phyloP scores from a whole-genome alignment of 1,140 invertebrate genomes.

The Zaprionus nigranus region DNA sequence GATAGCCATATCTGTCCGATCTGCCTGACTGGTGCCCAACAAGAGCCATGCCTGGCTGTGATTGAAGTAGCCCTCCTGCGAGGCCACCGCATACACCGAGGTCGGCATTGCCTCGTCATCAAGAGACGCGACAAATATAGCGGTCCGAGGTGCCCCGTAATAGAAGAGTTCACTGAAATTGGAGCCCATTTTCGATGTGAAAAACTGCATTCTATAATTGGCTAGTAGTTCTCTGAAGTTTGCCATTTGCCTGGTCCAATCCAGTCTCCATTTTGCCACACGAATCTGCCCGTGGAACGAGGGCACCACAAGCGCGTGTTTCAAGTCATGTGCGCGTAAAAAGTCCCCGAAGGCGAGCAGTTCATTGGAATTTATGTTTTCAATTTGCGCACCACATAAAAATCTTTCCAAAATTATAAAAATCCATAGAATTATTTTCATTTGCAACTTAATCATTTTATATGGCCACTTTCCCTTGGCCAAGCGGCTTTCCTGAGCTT shows the following conservation, averaged over 20 bases:
- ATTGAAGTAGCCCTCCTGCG: constrained; percentile 60
- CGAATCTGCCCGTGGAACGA: background rate
- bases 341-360: constrained; percentile 69
- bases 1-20: constrained; percentile 27
- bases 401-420: constrained; percentile 73
- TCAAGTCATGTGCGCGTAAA: constrained; percentile 58
- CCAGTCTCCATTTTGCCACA: background rate
- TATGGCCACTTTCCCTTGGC: constrained; percentile 65
- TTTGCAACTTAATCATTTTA: constrained; percentile 78
- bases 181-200: constrained; percentile 34
- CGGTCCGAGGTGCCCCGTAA: constrained; percentile 61
- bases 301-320: constrained; percentile 58
- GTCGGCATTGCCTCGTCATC: constrained; percentile 24
- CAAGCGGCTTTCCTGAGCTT: constrained; percentile 18
- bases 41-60: constrained; percentile 68
- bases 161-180: constrained; percentile 61
- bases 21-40: constrained; percentile 26
- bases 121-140: constrained; percentile 47
- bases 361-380: constrained; percentile 80
- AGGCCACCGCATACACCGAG: constrained; percentile 42
- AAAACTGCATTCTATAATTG: constrained; percentile 73
- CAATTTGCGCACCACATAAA: constrained; percentile 71
- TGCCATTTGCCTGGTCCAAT: constrained; percentile 30
- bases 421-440: constrained; percentile 81
- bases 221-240: constrained; percentile 57